phyloP scores from a whole-genome alignment of 1,140 invertebrate species.

The Saccostrea echinata region DNA sequence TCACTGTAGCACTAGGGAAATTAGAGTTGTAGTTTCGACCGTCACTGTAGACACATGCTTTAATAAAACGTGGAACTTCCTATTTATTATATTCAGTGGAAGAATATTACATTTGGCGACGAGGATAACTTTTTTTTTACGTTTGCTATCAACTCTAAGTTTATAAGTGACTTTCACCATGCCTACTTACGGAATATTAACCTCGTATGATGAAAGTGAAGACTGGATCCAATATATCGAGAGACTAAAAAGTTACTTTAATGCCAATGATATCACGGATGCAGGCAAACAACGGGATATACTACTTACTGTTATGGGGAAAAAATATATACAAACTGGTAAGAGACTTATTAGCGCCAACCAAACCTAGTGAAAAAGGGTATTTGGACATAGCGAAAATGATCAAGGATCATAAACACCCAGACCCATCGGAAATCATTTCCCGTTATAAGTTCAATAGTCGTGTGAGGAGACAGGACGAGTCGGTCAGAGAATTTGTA shows the following conservation, averaged over 20 bases:
- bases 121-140: conserved; percentile 2
- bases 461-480: conserved; percentile 12
- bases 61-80: too few species aligned
- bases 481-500: conserved; percentile 50
- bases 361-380: conserved; percentile 46
- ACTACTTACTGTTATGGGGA: conserved; percentile 45
- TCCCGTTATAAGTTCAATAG: conserved; percentile 59
- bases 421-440: conserved; percentile 55
- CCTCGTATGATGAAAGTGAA: neutral
- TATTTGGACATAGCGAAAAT: conserved; percentile 51
- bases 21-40: too few species aligned
- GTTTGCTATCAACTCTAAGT: neutral
- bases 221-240: conserved; percentile 49
- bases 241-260: conserved; percentile 39
- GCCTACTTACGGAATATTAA: conserved; percentile 11
- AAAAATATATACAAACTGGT: conserved; percentile 55
- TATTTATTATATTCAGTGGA: too few species aligned
- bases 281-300: conserved; percentile 46
- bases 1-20: too few species aligned
- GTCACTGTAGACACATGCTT: too few species aligned
- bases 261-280: conserved; percentile 44
- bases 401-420: conserved; percentile 55
- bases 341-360: conserved; percentile 48
- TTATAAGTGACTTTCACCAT: neutral
- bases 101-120: too few species aligned